Base-by-base conservation (phyloP, 2,888 invertebrate species). In the Rhimphoctona megacephalus region DNA sequence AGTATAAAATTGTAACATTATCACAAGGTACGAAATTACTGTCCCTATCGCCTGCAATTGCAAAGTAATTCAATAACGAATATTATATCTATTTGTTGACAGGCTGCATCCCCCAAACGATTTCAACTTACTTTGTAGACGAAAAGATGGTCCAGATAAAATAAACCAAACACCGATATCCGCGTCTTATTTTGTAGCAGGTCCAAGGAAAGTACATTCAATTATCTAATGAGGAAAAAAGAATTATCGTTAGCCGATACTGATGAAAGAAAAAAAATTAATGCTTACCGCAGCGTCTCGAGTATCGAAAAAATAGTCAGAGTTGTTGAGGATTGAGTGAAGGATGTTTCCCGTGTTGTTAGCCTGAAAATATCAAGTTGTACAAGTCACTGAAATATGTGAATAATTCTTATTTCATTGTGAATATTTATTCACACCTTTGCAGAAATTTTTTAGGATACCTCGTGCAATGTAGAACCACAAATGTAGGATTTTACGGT, bases 1-100 rank as follows among this genome's bases (percentile, higher is more conserved):
- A 19, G 54, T 46, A 19, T 79, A 52, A 79, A 79, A 79, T 73
- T 83, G 83, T 33, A 83, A 67, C 83, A 79, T 83, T 79, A 83
- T 79, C 33, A 67, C 61, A 4, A 83, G n/a, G 22, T 79, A 73
- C 30, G 33, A 67, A 0, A 36, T 54, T 8, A 25, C 73, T 0
- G 66, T 74, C 19, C 57, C 49, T 36, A 85, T 54, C 33, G 17
- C 52, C 85, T 85, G 74, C 14, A 74, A 79, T 22, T 30, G 39
- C 7, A 6, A 30, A 64, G 43, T 17, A 79, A 3, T n/a, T 49
- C 61, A 54, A 22, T 2, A 2, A 33, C 17, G 8, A 43, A 72
- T 33, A 39, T 11, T 19, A 30, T 73, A 5, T n/a, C 30, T 14
- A 1, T 14, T 69, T 54, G 54, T 11, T 19, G 30, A 43, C 14